Evolutionary conservation across 2,888 invertebrate species (phyloP), one percentile per base, ranked within the genome.

Genomic region (Sphaerophoria taeniata): DNA sequence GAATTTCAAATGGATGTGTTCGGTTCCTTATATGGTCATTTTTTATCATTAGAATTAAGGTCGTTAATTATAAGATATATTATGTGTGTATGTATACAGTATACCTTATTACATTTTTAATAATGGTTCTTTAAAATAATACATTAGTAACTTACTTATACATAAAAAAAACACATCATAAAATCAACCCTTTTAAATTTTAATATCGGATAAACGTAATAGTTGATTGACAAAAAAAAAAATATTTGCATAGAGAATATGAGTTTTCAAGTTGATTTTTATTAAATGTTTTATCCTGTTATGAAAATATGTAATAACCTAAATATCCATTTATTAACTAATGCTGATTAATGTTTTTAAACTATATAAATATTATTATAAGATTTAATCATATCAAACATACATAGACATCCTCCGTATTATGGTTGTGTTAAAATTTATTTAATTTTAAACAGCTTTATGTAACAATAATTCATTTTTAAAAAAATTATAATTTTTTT

Each of bases 351-450:
- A 53, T 72, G 12, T 14, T 14, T 53, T 65, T 75, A 56, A 63
- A 51, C 45, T 47, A 53, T 24, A 24, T 24, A 24, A 24, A 24
- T 24, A 43, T 43, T 43, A 11, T 73, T 82, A 69, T 61, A 24
- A 7, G 16, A 3, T n/a, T n/a, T 11, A 43, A 43, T 47, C 12
- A 63, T 65, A 34, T 49, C 36, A 34, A 4, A 53, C 1, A 56
- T 31, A 45, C 24, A 43, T 12, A 43, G 53, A 47, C 47, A 60
- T 55, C 70, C 39, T 33, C 70, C 71, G 58, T 79, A 24, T 84
- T 79, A 78, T 61, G 83, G 83, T 84, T 84, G 83, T 84, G 83
- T 84, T 84, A n/a, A 61, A 55, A 71, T 14, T 51, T 71, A 71
- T 75, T 74, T 39, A 53, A 43, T 11, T 16, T 24, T 39, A 58